phyloP scores from a whole-genome alignment of 2,797 vertebrate genomes.

The Xenentodon cancila region DNA sequence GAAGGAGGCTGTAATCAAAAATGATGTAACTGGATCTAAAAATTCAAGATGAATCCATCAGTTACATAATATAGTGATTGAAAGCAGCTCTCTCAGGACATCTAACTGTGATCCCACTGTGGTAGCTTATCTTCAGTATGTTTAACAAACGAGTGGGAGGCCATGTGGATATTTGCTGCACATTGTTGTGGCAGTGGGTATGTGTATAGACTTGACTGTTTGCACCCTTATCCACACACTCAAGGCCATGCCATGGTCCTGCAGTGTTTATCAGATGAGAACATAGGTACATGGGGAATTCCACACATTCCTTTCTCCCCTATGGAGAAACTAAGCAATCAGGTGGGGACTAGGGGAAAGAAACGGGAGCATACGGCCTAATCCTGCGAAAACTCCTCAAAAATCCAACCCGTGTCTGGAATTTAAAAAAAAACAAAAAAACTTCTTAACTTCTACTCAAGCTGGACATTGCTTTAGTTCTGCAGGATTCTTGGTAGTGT shows the following conservation, averaged over 20 bases:
- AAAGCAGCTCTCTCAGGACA: conserved; percentile 35
- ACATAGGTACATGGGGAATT: conserved; percentile 72
- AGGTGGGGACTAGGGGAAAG: conserved; percentile 23
- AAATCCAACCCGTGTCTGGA: conserved; percentile 14
- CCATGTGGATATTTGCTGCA: conserved; percentile 49
- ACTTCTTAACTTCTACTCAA: conserved; percentile 23
- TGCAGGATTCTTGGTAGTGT: conserved; percentile 35
- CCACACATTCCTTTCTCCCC: conserved; percentile 74
- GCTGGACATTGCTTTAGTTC: conserved; percentile 22
- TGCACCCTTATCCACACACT: conserved; percentile 27
- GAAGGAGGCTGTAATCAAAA: conserved; percentile 57
- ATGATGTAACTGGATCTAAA: conserved; percentile 35
- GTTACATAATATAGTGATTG: conserved; percentile 25
- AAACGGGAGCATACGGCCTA: conserved; percentile 6
- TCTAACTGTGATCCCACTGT: conserved; percentile 34
- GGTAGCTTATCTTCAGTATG: conserved; percentile 32
- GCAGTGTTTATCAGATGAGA: conserved; percentile 76
- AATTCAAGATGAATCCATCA: conserved; percentile 39
- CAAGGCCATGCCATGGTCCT: conserved; percentile 47
- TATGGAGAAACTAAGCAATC: conserved; percentile 44
- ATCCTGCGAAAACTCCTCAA: conserved; percentile 23
- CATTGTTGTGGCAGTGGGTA: conserved; percentile 70
- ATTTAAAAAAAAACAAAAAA: too few species aligned
- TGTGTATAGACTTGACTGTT: conserved; percentile 64
- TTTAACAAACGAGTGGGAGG: conserved; percentile 52